Base-by-base conservation (phyloP, 2,113 vertebrate genomes). In the Regulus satrapa region DNA sequence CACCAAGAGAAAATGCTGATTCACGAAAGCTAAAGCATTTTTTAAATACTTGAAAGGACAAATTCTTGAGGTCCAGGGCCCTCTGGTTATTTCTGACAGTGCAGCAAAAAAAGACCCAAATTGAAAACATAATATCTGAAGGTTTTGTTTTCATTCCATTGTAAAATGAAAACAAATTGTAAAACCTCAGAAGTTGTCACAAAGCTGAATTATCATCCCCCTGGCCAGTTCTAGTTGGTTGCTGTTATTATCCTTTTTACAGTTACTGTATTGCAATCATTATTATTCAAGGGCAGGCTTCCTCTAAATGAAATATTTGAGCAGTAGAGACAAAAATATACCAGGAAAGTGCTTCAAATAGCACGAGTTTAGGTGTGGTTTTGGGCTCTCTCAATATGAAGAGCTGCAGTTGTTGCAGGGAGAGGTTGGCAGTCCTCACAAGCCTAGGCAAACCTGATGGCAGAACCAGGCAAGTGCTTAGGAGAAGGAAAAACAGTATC, bases 161-260 rank as follows among this genome's bases (percentile, higher is more conserved):
- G 75, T 83, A 94, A 96, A 96, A 95, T 15, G 32, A 97, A 97
- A 97, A 95, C 89, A 97, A 97, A 96, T 96, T 94, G 85, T 97
- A 93, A 96, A 97, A 97, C 96, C 96, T 96, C 96, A 96, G 75
- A 85, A 97, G 82, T 24, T 95, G 92, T 93, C 3, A 0, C 92
- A 86, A 62, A 94, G 79, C 92, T 76, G 88, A 96, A 93, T 93
- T 96, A 85, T 88, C 94, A 74, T 73, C 46, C 75, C 73, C 67
- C 55, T 84, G 79, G 79, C 91, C 92, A 77, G 85, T 92, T 86
- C 72, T 29, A 48, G 29, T 80, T 59, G 67, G 75, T 88, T 83
- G 34, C 79, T 93, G 59, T 46, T 92, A 90, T 77, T 94, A 88
- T 88, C 63, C 83, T 51, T 92, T 94, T 92, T 94, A 88, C 68